A percentile compares a stretch with the other conserved stretches of the same genome.
Evolutionary conservation across 2,888 invertebrate species (phyloP).

Genomic region (Lasioglossum pauxillum): DNA sequence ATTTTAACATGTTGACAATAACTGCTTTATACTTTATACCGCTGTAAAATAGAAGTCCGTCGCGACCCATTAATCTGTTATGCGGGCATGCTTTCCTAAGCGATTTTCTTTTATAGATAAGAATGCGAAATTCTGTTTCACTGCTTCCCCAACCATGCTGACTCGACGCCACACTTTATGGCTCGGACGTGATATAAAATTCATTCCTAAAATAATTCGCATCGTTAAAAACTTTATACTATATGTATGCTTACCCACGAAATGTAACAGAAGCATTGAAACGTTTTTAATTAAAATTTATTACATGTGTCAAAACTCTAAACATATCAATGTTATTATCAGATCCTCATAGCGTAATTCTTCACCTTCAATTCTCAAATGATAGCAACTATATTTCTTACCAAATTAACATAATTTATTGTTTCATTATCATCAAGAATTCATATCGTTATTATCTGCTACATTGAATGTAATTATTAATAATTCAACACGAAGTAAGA

Average conservation of each 20-base stretch:
- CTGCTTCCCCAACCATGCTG: slow-evolving; percentile 10
- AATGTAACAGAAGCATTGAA: background rate
- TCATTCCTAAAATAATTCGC: background rate
- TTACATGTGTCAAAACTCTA: too few species aligned
- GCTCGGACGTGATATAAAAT: background rate
- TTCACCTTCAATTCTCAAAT: background rate
- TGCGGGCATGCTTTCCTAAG: background rate
- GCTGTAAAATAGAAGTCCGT: background rate
- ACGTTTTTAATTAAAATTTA: background rate
- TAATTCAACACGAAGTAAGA: background rate
- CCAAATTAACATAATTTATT: background rate
- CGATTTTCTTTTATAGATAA: slow-evolving; percentile 25
- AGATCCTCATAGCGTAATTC: background rate
- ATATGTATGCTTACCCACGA: background rate
- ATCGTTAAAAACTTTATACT: background rate
- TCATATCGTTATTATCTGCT: too few species aligned
- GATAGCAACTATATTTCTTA: background rate
- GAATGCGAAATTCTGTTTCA: slow-evolving; percentile 12
- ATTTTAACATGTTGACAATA: background rate
- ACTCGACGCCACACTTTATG: slow-evolving; percentile 9
- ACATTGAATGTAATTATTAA: background rate
- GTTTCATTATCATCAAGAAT: too few species aligned
- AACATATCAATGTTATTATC: too few species aligned
- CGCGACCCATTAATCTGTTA: background rate
- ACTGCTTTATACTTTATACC: background rate